Evolutionary conservation across 2,888 invertebrate genomes (phyloP).

Genomic region (Galerucella nymphaeae): DNA sequence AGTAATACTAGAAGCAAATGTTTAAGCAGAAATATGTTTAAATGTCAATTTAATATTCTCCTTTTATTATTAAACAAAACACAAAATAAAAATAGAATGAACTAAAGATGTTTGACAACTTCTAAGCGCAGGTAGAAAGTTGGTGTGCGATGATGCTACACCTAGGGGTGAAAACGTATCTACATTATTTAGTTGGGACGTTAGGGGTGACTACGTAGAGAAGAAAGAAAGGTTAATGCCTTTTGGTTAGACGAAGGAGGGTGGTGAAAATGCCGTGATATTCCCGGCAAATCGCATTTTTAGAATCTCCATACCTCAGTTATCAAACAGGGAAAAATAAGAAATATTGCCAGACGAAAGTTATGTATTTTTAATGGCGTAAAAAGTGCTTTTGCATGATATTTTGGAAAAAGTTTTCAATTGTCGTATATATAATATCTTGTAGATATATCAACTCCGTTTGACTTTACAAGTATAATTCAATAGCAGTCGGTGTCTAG

Average conservation of each 20-base stretch:
- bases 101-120: background rate
- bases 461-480: no score
- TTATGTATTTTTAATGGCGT: conserved; percentile 1
- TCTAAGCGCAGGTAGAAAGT: background rate
- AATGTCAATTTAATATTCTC: no score
- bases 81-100: background rate
- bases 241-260: conserved; percentile 16
- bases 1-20: no score
- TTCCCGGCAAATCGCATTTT: conserved; percentile 16
- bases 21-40: no score
- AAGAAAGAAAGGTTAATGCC: conserved; percentile 20
- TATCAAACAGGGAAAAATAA: background rate
- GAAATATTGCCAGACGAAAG: background rate
- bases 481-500: no score
- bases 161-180: conserved; percentile 7
- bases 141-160: background rate
- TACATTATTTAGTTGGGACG: conserved; percentile 13
- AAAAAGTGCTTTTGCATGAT: conserved; percentile 10
- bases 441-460: no score
- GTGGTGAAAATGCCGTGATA: conserved; percentile 12
- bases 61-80: background rate
- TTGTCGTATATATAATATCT: no score
- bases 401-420: background rate
- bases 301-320: conserved; percentile 10
- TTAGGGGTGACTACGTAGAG: conserved; percentile 13